Percentiles rank a stretch among this genome's conserved stretches.
Conservation (phyloP, 2,888 invertebrate genomes). For the Acanthoscelides obtectus region DNA sequence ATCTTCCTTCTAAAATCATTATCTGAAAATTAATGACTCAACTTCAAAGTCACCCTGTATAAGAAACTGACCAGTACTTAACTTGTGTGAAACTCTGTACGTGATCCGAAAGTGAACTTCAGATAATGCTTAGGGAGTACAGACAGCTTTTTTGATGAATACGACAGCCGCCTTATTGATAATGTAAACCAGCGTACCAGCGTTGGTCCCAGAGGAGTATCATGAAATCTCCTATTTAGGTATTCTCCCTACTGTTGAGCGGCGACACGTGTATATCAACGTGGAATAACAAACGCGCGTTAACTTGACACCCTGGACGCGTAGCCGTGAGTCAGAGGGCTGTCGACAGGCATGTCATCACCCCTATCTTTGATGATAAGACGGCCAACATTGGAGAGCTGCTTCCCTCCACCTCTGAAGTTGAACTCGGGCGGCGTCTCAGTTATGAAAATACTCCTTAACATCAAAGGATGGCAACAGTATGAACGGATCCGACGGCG, state of each 20-base stretch:
- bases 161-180: no score
- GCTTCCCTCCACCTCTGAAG: neutral
- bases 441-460: neutral
- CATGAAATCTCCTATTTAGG: no score
- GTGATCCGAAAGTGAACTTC: no score
- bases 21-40: no score
- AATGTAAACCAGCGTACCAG: no score
- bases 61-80: no score
- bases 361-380: neutral
- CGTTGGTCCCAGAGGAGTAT: no score
- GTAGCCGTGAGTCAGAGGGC: neutral
- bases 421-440: neutral
- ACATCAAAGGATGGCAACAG: neutral
- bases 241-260: neutral
- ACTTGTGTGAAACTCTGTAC: no score
- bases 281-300: neutral
- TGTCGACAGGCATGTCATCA: neutral
- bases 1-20: no score
- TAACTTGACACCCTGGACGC: neutral
- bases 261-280: neutral
- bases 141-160: no score
- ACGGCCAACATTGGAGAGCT: neutral
- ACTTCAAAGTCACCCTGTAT: no score
- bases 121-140: no score
- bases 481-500: neutral